Percentiles rank a stretch among this genome's conserved stretches.
phyloP scores from a whole-genome alignment of 2,797 vertebrate genomes.

The Enteromius mattozi region DNA sequence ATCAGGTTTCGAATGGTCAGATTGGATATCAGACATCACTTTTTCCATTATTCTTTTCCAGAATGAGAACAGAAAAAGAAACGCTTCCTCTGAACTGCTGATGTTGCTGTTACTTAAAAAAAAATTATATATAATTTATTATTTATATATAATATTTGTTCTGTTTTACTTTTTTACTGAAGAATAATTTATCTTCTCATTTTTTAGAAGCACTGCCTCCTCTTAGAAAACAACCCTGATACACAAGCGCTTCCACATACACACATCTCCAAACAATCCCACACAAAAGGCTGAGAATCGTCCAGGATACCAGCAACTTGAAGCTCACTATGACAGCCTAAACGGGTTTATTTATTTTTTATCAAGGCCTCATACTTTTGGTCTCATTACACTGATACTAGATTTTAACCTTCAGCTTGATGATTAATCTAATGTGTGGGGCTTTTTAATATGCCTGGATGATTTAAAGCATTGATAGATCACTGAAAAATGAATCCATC shows the following conservation, averaged over 20 bases:
- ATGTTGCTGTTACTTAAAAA: not conserved
- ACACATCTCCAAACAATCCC: not conserved
- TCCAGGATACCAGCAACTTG: not conserved
- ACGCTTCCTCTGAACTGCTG: not conserved
- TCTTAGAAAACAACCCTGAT: not conserved
- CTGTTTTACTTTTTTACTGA: not conserved
- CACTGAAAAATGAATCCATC: slow-evolving; percentile 41
- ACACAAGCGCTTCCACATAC: not conserved
- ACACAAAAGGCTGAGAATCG: not conserved
- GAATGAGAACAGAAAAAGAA: not conserved
- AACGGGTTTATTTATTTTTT: slow-evolving; percentile 20
- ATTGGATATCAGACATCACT: not conserved
- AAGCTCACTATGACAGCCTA: not conserved
- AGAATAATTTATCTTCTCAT: not conserved
- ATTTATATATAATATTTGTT: not conserved
- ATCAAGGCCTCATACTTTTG: slow-evolving; percentile 18
- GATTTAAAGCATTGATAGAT: slow-evolving; percentile 15
- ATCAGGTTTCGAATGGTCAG: not conserved
- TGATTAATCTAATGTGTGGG: slow-evolving; percentile 20
- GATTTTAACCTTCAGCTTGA: slow-evolving; percentile 27
- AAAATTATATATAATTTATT: too few species aligned
- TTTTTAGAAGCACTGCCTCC: not conserved
- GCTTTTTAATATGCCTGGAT: not conserved
- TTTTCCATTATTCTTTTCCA: not conserved
- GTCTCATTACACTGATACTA: slow-evolving; percentile 13